Evolutionary conservation across 2,797 vertebrate genomes (phyloP).

Genomic region (Pseudochirops corinnae): DNA sequence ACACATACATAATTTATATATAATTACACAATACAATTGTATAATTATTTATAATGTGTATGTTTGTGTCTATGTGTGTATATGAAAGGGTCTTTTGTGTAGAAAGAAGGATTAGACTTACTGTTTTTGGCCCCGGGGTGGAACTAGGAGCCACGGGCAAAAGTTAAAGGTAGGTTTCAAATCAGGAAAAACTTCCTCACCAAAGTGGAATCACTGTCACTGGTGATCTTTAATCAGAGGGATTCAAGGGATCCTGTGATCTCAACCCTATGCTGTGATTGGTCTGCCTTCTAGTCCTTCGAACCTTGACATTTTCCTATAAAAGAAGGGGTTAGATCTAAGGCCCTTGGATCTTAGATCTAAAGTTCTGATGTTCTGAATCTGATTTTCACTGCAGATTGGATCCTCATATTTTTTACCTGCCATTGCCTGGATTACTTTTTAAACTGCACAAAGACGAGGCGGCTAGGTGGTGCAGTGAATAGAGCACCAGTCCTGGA

Average conservation of each 20-base stretch:
- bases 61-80: no score
- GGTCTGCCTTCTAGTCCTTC: background rate
- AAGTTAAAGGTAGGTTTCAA: background rate
- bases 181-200: background rate
- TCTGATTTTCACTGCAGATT: background rate
- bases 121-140: background rate
- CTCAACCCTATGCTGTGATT: background rate
- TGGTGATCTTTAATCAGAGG: background rate
- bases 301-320: background rate
- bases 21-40: no score
- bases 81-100: background rate
- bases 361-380: background rate
- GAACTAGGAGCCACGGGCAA: background rate
- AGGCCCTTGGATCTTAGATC: no score
- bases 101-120: background rate
- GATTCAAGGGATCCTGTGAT: background rate
- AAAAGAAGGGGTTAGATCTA: background rate
- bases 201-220: background rate
- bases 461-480: no score
- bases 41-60: no score
- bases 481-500: no score
- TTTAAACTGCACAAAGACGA: background rate
- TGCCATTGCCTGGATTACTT: background rate
- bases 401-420: background rate
- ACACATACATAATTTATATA: background rate